phyloP scores from a whole-genome alignment of 1,140 invertebrate genomes.

The Meloidogyne exigua region DNA sequence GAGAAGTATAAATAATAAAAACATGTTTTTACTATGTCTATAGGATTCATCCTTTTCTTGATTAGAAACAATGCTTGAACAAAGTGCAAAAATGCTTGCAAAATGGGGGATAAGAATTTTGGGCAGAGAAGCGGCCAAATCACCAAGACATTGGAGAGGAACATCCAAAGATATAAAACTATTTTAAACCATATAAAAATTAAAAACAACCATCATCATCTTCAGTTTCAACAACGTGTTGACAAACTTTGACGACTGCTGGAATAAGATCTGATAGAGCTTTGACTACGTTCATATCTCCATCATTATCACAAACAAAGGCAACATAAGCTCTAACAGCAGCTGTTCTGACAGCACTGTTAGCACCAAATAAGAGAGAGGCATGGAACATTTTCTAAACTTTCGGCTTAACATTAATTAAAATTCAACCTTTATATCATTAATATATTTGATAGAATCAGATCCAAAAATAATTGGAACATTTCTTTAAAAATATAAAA shows the following conservation, averaged over 20 bases:
- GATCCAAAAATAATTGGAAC: slow-evolving; percentile 95
- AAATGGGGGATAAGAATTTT: slow-evolving; percentile 85
- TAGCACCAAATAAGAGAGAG: slow-evolving; percentile 39
- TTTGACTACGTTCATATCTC: slow-evolving; percentile 80
- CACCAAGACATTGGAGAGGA: slow-evolving; percentile 84
- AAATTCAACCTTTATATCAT: slow-evolving; percentile 75
- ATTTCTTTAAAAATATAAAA: slow-evolving; percentile 68
- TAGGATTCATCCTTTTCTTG: slow-evolving; percentile 77
- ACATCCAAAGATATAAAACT: slow-evolving; percentile 61
- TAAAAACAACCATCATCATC: slow-evolving; percentile 85
- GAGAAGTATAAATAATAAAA: background rate
- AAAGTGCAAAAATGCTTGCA: slow-evolving; percentile 82
- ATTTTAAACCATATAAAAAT: slow-evolving; percentile 66
- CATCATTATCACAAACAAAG: slow-evolving; percentile 86
- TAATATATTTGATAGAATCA: slow-evolving; percentile 83
- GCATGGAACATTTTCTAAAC: slow-evolving; percentile 45
- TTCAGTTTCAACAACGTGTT: slow-evolving; percentile 64
- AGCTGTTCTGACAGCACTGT: slow-evolving; percentile 59
- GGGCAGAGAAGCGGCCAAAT: slow-evolving; percentile 85
- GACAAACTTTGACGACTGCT: slow-evolving; percentile 70
- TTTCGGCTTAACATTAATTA: slow-evolving; percentile 66
- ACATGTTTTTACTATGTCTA: slow-evolving; percentile 72
- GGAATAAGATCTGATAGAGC: slow-evolving; percentile 82
- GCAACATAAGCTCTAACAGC: slow-evolving; percentile 72
- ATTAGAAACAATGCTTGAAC: slow-evolving; percentile 72